Percentiles rank a stretch among this genome's conserved stretches.
These are phyloP conservation scores for Pangasianodon hypophthalmus DNA, from an alignment of 2,113 vertebrate genomes.

Conservation along the genomic window DNA sequence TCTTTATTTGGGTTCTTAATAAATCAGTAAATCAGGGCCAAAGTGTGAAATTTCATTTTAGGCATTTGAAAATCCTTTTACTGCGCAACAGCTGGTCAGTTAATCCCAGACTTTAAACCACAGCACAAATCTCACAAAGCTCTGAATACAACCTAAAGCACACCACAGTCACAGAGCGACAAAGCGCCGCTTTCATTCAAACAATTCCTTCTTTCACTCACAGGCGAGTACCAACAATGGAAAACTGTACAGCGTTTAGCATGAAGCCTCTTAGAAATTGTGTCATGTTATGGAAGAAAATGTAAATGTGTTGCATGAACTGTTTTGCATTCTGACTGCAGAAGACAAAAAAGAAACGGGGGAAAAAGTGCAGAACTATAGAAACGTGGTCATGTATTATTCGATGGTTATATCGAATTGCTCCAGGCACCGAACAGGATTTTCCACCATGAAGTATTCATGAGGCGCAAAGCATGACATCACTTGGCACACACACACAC, in stretches of 20 bases:
- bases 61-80: background rate
- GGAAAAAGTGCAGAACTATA: background rate
- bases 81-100: background rate
- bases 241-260: slow-evolving; percentile 10
- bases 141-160: background rate
- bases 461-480: slow-evolving; percentile 51
- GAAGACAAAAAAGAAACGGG: background rate
- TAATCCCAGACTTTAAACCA: background rate
- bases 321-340: background rate
- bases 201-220: slow-evolving; percentile 18
- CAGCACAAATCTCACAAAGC: background rate
- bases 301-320: background rate
- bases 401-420: background rate
- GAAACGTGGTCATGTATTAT: slow-evolving; percentile 19
- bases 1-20: background rate
- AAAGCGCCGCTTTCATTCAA: background rate
- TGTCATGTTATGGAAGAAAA: background rate
- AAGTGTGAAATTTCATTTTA: background rate
- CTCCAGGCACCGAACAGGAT: slow-evolving; percentile 32
- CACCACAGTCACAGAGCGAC: background rate
- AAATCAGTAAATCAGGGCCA: background rate
- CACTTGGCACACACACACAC: slow-evolving; percentile 13
- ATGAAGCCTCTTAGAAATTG: background rate
- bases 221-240: slow-evolving; percentile 5
- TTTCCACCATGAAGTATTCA: slow-evolving; percentile 68